Evolutionary conservation across 2,113 vertebrate species (phyloP), one percentile per base, ranked within the genome.

Genomic region (Megatriorchis doriae): DNA sequence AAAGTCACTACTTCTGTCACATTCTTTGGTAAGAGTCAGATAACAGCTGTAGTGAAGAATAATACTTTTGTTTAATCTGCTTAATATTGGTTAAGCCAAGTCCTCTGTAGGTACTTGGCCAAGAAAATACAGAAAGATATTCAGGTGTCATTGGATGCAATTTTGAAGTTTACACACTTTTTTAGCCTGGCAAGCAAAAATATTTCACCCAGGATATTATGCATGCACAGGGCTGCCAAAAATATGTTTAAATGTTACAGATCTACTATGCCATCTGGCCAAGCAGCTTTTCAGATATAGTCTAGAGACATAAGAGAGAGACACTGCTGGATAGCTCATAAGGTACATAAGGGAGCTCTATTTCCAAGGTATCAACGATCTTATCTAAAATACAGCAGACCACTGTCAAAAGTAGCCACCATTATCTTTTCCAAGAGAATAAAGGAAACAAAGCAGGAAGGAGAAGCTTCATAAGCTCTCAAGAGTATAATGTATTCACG

Each of bases 141-240:
- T 93, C 78, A 91, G 86, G 89, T 94, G 70, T 91, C 83, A 86
- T 12, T 93, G 53, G 58, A 95, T 74, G 42, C 3, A 93, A 58
- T 92, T 95, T 90, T 90, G 92, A 93, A 93, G 94, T 96, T 96
- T 95, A 95, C 91, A 95, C 81, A 95, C 81, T 94, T 95, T 95
- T 97, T 93, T 95, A 96, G 87, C 74, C 95, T 95, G 95, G 94
- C 81, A 96, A 96, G 91, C 26, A 95, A 94, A 97, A 96, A 93
- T 94, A 96, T 97, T 96, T 95, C 91, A 86, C 74, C 91, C 89
- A 94, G 29, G 62, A 91, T 93, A 95, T 90, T 93, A 94, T 91
- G 84, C 66, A 95, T 93, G 87, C 71, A 70, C 74, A 70, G 66
- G 74, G 58, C 74, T 95, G 96, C 94, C 95, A 94, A 95, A 95